Conservation (phyloP, 2,113 vertebrate genomes). For the Macheiramphus alcinus region DNA sequence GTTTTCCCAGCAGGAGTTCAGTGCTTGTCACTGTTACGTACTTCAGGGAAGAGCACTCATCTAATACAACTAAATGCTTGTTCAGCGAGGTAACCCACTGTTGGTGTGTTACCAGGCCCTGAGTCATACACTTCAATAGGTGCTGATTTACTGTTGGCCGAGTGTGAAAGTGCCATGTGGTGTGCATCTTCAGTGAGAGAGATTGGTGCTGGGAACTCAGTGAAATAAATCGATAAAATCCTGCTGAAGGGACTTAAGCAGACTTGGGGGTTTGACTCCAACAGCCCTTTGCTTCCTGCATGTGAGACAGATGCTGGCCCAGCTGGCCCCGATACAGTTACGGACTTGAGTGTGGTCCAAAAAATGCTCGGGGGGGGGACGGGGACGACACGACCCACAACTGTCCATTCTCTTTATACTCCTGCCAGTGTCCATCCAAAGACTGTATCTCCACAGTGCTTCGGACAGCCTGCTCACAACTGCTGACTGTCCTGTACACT, state of each 20-base stretch:
- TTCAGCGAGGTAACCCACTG: slow-evolving; percentile 60
- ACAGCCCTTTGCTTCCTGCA: not conserved
- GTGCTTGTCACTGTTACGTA: too few relatives aligned
- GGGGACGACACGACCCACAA: too few relatives aligned
- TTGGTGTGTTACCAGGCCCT: not conserved
- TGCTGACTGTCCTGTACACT: not conserved
- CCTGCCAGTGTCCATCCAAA: not conserved
- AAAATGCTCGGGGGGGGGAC: not conserved
- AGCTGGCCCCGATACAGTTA: not conserved
- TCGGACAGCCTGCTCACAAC: not conserved
- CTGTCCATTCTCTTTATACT: not conserved
- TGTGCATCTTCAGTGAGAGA: slow-evolving; percentile 47
- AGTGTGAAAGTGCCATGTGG: not conserved
- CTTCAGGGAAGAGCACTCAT: not conserved
- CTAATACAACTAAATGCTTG: slow-evolving; percentile 26
- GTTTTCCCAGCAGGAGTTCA: not conserved
- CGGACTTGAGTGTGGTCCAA: not conserved
- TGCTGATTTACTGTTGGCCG: slow-evolving; percentile 68
- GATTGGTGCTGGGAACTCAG: slow-evolving; percentile 68
- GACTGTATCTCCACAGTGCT: not conserved
- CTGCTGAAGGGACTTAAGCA: not conserved
- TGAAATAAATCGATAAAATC: slow-evolving; percentile 66
- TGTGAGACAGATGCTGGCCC: not conserved
- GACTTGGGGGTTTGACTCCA: slow-evolving; percentile 58
- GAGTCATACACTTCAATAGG: not conserved